Evolutionary conservation across 2,888 invertebrate genomes (phyloP).

Genomic region (Scaptomyza tumidula): DNA sequence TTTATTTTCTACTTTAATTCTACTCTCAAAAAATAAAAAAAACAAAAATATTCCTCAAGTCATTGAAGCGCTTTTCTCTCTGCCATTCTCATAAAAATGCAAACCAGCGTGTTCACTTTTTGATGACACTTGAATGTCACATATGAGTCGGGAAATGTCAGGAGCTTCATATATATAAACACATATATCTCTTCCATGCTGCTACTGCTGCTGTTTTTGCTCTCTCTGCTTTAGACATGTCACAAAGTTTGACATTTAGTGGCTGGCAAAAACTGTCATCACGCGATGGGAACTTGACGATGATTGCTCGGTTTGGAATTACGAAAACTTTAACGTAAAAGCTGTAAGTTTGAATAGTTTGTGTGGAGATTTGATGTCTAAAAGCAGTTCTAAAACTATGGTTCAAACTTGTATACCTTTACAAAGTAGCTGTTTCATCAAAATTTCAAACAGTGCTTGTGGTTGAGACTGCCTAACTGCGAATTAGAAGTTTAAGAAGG

Average conservation of each 20-base stretch:
- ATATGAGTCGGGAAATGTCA: conserved; percentile 63
- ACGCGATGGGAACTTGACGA: conserved; percentile 67
- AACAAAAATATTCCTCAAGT: conserved; percentile 63
- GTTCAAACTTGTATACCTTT: not conserved
- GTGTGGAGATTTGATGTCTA: conserved; percentile 23
- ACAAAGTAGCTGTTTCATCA: not conserved
- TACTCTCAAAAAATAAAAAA: not conserved
- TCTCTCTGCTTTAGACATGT: conserved; percentile 51
- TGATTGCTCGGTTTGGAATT: conserved; percentile 74
- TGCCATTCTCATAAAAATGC: conserved; percentile 78
- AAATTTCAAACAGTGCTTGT: not conserved
- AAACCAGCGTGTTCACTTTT: conserved; percentile 63
- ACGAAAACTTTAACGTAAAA: conserved; percentile 39
- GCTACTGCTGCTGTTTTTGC: conserved; percentile 24
- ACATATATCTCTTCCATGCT: conserved; percentile 10
- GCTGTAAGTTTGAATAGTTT: conserved; percentile 19
- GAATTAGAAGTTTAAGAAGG: not conserved
- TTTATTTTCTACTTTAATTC: conserved; percentile 33
- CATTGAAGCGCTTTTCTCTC: conserved; percentile 59
- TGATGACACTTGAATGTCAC: conserved; percentile 80
- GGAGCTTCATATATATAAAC: conserved; percentile 12
- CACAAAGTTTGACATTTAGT: conserved; percentile 80
- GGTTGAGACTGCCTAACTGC: not conserved
- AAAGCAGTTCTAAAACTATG: conserved; percentile 11
- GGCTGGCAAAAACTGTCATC: conserved; percentile 79